Conservation (phyloP, 2,888 invertebrate genomes). For the Tinea pellionella region DNA sequence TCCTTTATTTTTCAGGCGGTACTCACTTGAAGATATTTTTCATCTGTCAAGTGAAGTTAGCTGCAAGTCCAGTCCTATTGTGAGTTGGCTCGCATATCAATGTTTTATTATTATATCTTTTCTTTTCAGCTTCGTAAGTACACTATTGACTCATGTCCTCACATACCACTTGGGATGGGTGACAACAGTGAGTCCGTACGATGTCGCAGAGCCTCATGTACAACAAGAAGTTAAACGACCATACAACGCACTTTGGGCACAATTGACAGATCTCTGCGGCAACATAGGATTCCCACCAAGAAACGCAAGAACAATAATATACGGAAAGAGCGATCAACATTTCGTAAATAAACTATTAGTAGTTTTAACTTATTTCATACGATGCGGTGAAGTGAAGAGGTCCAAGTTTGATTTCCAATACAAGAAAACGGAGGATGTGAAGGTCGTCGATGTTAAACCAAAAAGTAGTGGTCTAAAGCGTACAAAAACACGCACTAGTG, state of each 20-base stretch:
- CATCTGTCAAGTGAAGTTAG: too few species aligned
- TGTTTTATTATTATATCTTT: too few species aligned
- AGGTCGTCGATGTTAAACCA: background rate
- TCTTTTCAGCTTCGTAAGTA: slow-evolving; percentile 89
- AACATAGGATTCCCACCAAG: slow-evolving; percentile 83
- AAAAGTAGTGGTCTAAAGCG: background rate
- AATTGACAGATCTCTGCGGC: slow-evolving; percentile 88
- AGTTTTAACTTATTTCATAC: slow-evolving; percentile 88
- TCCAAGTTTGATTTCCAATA: slow-evolving; percentile 47
- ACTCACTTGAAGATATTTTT: too few species aligned
- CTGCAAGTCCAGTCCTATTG: too few species aligned
- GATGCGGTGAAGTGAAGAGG: slow-evolving; percentile 78
- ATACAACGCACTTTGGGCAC: slow-evolving; percentile 92
- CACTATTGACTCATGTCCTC: slow-evolving; percentile 86
- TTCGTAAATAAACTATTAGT: slow-evolving; percentile 79
- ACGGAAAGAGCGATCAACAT: slow-evolving; percentile 73
- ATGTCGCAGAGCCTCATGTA: slow-evolving; percentile 48
- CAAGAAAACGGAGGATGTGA: background rate
- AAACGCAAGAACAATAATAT: slow-evolving; percentile 83
- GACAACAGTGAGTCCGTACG: slow-evolving; percentile 75
- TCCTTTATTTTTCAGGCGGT: too few species aligned
- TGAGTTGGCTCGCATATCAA: too few species aligned
- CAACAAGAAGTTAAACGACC: slow-evolving; percentile 42
- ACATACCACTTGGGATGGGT: slow-evolving; percentile 95
- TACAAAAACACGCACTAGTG: background rate